A percentile compares a stretch with the other conserved stretches of the same genome.
phyloP scores from a whole-genome alignment of 2,797 vertebrate species.

The Scleropages formosus region DNA sequence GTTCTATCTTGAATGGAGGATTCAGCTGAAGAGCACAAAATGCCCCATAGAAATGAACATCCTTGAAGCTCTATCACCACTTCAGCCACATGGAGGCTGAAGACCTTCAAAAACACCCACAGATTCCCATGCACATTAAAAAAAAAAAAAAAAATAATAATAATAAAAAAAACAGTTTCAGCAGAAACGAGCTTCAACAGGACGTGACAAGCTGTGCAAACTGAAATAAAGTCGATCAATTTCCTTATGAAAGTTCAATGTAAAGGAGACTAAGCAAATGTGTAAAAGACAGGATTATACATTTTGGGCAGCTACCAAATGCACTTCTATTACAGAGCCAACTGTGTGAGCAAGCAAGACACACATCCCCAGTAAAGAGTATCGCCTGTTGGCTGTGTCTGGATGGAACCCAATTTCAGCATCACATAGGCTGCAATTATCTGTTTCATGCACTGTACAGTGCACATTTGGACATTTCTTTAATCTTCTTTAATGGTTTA shows the following conservation, averaged over 20 bases:
- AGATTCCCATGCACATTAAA: neutral
- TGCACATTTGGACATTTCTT: neutral
- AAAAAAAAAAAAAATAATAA: too few species aligned
- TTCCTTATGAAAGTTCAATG: conserved; percentile 12
- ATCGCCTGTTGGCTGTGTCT: neutral
- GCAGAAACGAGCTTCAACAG: neutral
- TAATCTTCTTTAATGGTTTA: neutral
- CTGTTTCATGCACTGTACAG: conserved; percentile 2
- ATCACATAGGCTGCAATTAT: conserved; percentile 6
- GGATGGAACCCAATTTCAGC: neutral
- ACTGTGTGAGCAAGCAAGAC: neutral
- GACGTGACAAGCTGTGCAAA: conserved; percentile 22
- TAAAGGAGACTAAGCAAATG: neutral
- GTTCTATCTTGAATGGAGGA: neutral
- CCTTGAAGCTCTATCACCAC: neutral
- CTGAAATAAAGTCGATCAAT: conserved; percentile 24
- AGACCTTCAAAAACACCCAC: too few species aligned
- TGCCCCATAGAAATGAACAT: neutral
- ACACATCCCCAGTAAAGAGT: neutral
- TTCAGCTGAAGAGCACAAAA: neutral
- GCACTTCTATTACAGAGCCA: neutral
- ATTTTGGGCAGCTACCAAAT: neutral
- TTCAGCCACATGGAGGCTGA: neutral
- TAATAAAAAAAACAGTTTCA: neutral
- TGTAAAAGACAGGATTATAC: conserved; percentile 20